phyloP scores from a whole-genome alignment of 2,888 invertebrate species.

The Papilio demoleus region DNA sequence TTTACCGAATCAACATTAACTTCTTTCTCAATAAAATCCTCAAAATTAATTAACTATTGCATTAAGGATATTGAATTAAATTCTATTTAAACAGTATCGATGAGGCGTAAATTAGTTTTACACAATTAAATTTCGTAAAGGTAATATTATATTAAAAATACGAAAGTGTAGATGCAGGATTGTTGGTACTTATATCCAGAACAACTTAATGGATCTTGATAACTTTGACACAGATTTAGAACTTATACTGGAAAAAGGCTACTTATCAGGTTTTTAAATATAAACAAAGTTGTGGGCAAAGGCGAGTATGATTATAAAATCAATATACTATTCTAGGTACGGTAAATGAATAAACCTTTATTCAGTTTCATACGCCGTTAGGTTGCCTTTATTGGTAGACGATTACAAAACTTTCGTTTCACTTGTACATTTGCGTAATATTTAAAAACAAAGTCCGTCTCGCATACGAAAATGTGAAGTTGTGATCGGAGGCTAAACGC shows the following conservation, averaged over 20 bases:
- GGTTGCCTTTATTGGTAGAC: constrained; percentile 31
- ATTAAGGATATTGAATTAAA: constrained; percentile 5
- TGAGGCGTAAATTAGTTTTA: constrained; percentile 2
- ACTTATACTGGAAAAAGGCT: constrained; percentile 1
- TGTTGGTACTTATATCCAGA: too few species aligned
- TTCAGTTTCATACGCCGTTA: constrained; percentile 29
- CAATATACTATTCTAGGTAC: constrained; percentile 5
- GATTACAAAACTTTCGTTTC: constrained; percentile 52
- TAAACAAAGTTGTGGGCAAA: too few species aligned
- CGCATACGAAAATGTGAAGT: constrained; percentile 64
- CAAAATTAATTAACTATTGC: constrained; percentile 38
- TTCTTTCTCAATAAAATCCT: constrained; percentile 50
- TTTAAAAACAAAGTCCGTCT: constrained; percentile 66
- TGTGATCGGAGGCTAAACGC: constrained; percentile 54
- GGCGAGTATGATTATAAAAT: constrained; percentile 8
- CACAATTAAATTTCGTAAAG: constrained; percentile 1
- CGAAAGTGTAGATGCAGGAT: too few species aligned
- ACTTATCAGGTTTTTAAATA: too few species aligned
- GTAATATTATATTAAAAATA: too few species aligned
- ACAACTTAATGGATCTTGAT: too few species aligned
- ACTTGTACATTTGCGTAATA: constrained; percentile 65
- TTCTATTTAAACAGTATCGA: constrained; percentile 3
- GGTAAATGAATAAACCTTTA: neutral
- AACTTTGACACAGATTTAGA: too few species aligned
- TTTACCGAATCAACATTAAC: constrained; percentile 50